Percentiles rank a stretch among this genome's conserved stretches.
Evolutionary conservation across 2,113 vertebrate species (phyloP).

Genomic region (Pipra filicauda): DNA sequence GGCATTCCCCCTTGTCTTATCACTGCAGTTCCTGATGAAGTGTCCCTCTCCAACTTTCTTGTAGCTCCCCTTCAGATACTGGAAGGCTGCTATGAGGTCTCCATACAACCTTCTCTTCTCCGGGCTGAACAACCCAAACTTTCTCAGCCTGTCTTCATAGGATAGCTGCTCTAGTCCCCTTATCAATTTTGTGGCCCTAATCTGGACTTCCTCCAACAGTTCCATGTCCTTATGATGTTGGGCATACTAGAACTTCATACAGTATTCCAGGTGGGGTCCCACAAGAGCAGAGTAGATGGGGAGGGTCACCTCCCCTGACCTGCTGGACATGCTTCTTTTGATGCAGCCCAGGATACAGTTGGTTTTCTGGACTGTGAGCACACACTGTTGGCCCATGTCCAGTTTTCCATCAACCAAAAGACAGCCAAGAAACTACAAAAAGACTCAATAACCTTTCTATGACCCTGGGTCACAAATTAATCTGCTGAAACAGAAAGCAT

Average conservation of each 20-base stretch:
- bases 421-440: neutral
- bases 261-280: neutral
- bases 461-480: neutral
- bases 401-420: neutral
- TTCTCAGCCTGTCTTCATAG: neutral
- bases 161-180: neutral
- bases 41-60: neutral
- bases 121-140: neutral
- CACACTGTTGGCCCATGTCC: neutral
- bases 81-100: neutral
- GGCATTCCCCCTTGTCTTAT: neutral
- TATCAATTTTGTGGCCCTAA: neutral
- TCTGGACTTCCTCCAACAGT: neutral
- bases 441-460: neutral
- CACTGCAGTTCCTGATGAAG: neutral
- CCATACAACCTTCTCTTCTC: neutral
- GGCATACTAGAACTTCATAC: neutral
- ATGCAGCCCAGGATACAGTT: neutral
- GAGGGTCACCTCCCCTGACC: neutral
- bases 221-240: neutral
- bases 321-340: neutral
- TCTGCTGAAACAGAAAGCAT: neutral
- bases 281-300: neutral
- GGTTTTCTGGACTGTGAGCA: neutral
- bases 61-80: neutral